Evolutionary conservation across 2,113 vertebrate genomes (phyloP), one percentile per base, ranked within the genome.

Genomic region (Peromyscus polionotus): DNA sequence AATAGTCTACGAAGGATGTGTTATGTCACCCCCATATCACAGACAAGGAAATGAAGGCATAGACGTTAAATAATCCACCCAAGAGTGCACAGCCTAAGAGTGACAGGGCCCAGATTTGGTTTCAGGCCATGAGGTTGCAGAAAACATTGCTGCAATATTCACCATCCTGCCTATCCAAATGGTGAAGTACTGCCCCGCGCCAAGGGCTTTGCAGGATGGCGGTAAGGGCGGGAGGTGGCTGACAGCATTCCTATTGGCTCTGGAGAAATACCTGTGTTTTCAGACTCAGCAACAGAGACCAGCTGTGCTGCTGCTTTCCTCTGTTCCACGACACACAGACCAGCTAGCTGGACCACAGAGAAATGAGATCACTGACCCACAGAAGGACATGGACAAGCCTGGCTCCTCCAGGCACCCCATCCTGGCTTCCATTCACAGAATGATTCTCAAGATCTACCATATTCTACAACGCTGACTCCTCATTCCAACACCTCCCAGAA

Each of bases 401-500:
- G 11, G 11, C 70, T 84, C 72, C n/a, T 68, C 45, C 48, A 91
- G 68, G 45, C 11, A 81, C 36, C 7, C 31, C 20, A 12, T 20
- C 45, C 57, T 79, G 73, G 36, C 8, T 31, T 28, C 54, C 63
- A 54, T 13, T 6, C 54, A 36, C 48, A 3, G 7, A 57, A 39
- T 51, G 19, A 90, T 94, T 94, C 65, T 57, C 57, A 26, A 42
- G 65, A 76, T 14, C 3, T 33, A 33, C 67, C 54, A 22, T 20
- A 7, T 83, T 91, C 42, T 77, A 39, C 45, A 89, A 89, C 26
- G 1, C 33, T 39, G 36, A 1, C 7, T 4, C 26, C 9, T 10
- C 33, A 2, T 7, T 6, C 26, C 33, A 3, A 28, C 26, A 36
- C 5, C 17, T 5, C 17, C 1, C 48, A 28, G 6, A 14, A 2